Base-by-base conservation (phyloP, 2,797 vertebrate species). In the Hydrocynus forskahlii region DNA sequence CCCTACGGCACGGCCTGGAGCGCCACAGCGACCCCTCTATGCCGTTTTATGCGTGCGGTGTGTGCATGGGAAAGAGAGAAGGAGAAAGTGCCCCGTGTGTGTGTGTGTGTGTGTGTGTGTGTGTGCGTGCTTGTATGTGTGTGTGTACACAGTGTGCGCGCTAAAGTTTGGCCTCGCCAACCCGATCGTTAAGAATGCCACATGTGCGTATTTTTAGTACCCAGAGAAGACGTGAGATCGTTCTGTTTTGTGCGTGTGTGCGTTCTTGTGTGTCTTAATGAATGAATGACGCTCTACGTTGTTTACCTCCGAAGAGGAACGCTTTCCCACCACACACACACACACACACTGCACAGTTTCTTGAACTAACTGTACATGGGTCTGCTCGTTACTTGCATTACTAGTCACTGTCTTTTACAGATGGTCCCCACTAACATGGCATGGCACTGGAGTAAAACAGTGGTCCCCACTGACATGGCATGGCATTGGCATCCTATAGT, bases 131-230 rank as follows among this genome's bases (percentile, higher is more conserved):
- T 45, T 81, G 64, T 76, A 70, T 83, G 77, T 81, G 82, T 62
- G 70, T 81, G 79, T 79, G 77, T 86, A 82, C 63, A 69, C 57
- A 52, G 81, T 63, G 48, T 40, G 54, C 66, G 76, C 68, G 54
- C 76, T 69, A 85, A 86, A 80, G 75, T 79, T 85, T 91, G 89
- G 84, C 90, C 86, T 75, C 70, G 74, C 87, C 82, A 89, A 91
- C 88, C 89, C 84, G 89, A 87, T 90, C 89, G 84, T 91, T 92
- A 91, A 85, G 84, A 91, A 90, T 89, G 87, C 86, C 90, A 89
- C 88, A 89, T 88, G 83, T 75, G 90, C 83, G 86, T 89, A 90
- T 88, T 84, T 90, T 88, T 88, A 88, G 79, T 83, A 80, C 82
- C 79, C 84, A 76, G 82, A 57, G 76, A 76, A 59, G 70, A 89